Base-by-base conservation (phyloP, 2,113 vertebrate genomes). In the Manacus vitellinus region DNA sequence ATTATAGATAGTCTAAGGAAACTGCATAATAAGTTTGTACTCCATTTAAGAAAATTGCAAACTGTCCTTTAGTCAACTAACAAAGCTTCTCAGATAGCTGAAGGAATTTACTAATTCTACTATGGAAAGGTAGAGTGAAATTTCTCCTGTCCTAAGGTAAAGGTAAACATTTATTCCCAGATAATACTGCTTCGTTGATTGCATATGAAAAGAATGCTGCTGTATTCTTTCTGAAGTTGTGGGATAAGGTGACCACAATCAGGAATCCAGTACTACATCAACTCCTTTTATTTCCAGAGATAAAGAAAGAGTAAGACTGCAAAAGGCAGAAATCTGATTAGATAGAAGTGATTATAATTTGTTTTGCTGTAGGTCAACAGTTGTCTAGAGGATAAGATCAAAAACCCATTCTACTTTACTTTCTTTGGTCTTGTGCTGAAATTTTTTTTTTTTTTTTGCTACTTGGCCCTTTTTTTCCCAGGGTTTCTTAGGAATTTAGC, bases 401-500 rank as follows among this genome's bases (percentile, higher is more conserved):
- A 89, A 95, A 93, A 63, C 18, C 33, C 70, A 25, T 82, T 94
- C 71, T 68, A 54, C 86, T 88, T 86, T 76, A 16, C 54, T 86
- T 89, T 83, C 65, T 84, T 92, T 77, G 39, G 74, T 93, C 62
- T 80, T 95, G 27, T 74, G 66, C 46, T 77, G 51, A 91, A 93
- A 72, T 55, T 23, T 14, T 28, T 52, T 18, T 82, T 18, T 82
- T 82, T 78, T 92, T 94, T 97, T 94, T 68, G 30, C 30, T 67
- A 20, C 56, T 72, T 75, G 63, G 46, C 67, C 59, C 11, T 85
- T 83, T 95, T 95, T 90, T 90, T 85, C 47, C 72, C 44, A 37
- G 52, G 30, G n/a, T 77, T 92, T 94, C 56, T 84, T 94, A 70
- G 75, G 77, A 84, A 92, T 91, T 92, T 56, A 82, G 47, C 66